Conservation (phyloP, 1,140 invertebrate species). For the Elymnias hypermnestra region DNA sequence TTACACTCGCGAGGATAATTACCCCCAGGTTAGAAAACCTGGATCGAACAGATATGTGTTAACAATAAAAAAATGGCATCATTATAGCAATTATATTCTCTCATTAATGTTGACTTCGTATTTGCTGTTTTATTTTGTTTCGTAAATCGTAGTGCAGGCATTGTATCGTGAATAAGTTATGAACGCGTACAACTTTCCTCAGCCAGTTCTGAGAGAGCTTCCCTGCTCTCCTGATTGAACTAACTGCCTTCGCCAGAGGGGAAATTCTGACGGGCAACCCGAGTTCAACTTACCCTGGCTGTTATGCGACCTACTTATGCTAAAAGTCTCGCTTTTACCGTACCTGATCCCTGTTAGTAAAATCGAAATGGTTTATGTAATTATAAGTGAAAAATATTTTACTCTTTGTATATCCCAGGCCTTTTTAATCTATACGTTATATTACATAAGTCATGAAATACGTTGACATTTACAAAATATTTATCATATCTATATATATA, state of each 20-base stretch:
- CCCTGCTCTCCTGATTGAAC: slow-evolving; percentile 19
- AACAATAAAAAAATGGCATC: too few relatives aligned
- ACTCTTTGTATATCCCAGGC: background rate
- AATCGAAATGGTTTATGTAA: slow-evolving; percentile 14
- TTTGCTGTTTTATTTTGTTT: slow-evolving; percentile 25
- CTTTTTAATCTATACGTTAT: background rate
- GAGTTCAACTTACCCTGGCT: slow-evolving; percentile 35
- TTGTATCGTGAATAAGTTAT: slow-evolving; percentile 65
- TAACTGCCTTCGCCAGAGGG: slow-evolving; percentile 22
- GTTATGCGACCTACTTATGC: slow-evolving; percentile 50
- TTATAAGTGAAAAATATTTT: slow-evolving; percentile 1
- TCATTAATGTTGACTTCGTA: slow-evolving; percentile 18
- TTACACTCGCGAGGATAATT: too few relatives aligned
- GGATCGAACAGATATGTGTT: too few relatives aligned
- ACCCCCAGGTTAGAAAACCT: too few relatives aligned
- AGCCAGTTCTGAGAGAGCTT: slow-evolving; percentile 29
- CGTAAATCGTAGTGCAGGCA: slow-evolving; percentile 38
- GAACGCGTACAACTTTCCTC: slow-evolving; percentile 44
- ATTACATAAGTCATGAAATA: too few relatives aligned
- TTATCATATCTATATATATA: too few relatives aligned
- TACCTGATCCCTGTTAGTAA: slow-evolving; percentile 52
- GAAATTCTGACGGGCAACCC: slow-evolving; percentile 34
- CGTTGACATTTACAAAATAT: too few relatives aligned
- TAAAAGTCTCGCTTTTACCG: slow-evolving; percentile 52
- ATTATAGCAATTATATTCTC: background rate